phyloP scores from a whole-genome alignment of 2,888 invertebrate genomes.

The Germaria angustata region DNA sequence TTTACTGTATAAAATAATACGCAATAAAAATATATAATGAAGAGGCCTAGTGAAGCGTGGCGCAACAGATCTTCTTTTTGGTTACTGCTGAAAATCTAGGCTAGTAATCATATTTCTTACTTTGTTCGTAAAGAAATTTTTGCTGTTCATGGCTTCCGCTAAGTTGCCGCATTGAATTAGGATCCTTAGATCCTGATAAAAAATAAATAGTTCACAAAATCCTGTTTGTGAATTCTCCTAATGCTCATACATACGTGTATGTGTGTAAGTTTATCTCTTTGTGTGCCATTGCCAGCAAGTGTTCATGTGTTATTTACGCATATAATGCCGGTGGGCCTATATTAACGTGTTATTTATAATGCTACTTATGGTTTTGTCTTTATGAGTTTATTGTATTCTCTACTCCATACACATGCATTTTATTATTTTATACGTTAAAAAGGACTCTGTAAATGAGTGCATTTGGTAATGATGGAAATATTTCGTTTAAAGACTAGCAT shows the following conservation, averaged over 20 bases:
- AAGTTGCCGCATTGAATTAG: too few species aligned
- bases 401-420: not conserved
- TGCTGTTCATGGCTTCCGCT: too few species aligned
- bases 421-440: not conserved
- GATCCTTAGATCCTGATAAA: too few species aligned
- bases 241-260: not conserved
- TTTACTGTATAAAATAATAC: too few species aligned
- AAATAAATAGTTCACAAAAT: too few species aligned
- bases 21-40: too few species aligned
- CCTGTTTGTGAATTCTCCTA: not conserved
- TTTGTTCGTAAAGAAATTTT: too few species aligned
- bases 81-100: too few species aligned
- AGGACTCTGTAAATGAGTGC: not conserved
- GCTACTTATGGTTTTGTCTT: constrained; percentile 66
- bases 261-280: not conserved
- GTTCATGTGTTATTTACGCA: constrained; percentile 58
- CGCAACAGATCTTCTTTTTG: too few species aligned
- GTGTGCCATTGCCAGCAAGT: constrained; percentile 8
- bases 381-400: constrained; percentile 61
- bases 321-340: constrained; percentile 65
- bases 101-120: too few species aligned
- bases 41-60: too few species aligned
- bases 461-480: not conserved
- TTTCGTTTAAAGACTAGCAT: constrained; percentile 5
- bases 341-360: constrained; percentile 65